Base-by-base conservation (phyloP, 2,113 vertebrate species). In the Oxyura jamaicensis region DNA sequence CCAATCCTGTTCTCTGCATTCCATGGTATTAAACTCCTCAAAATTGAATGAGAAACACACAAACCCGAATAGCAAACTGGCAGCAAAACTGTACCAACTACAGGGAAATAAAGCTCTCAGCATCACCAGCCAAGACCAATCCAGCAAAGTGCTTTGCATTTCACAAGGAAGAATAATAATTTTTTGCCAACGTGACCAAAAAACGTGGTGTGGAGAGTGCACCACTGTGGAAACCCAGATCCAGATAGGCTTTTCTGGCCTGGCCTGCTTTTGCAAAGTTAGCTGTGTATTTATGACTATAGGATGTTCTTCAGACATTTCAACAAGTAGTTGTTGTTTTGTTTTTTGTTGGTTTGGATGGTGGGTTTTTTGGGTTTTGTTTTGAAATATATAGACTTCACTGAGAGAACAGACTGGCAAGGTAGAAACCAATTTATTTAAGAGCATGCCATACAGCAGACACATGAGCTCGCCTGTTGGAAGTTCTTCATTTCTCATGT, bases 21-120 rank as follows among this genome's bases (percentile, higher is more conserved):
- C 88, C 79, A 50, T 15, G 16, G 39, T 60, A 91, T 90, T 90
- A 78, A 80, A 59, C 67, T 67, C 65, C 83, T 75, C 41, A 50
- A 90, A 87, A 94, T 84, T 65, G 26, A 93, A 60, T 72, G 46
- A 90, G 79, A 88, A 95, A 74, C 83, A 93, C 55, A 71, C 63
- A 86, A 83, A 52, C 33, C 6, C 7, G 0, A 94, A 86, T 2
- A 88, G 56, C 73, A 95, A 96, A 60, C 42, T 91, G 79, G 86
- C 69, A 94, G 59, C 75, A 90, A 77, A 95, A 67, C 2, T 63
- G 35, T 60, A 78, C 79, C 83, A 88, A 44, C 85, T 88, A 79
- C 39, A 67, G 83, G 42, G 76, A 90, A 90, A 59, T 62, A 66
- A 83, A 92, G 56, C 76, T 94, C 90, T 86, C 83, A 88, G 48